Evolutionary conservation across 2,888 invertebrate species (phyloP).

Genomic region (Abrostola triplasia): DNA sequence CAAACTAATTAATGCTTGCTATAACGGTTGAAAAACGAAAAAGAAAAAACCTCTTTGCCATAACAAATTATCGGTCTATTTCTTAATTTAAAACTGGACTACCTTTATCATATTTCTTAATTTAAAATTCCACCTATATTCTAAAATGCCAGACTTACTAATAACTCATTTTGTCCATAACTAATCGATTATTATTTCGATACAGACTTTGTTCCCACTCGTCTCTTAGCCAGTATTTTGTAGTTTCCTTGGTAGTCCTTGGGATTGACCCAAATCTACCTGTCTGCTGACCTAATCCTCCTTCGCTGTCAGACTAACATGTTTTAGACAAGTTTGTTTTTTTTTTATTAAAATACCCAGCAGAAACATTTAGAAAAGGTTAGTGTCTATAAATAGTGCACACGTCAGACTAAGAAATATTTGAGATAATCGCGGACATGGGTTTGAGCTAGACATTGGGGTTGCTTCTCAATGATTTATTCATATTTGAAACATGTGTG

Average conservation of each 20-base stretch:
- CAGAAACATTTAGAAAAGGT: conserved; percentile 33
- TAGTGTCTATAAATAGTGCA: conserved; percentile 28
- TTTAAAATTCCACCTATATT: conserved; percentile 32
- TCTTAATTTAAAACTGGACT: conserved; percentile 25
- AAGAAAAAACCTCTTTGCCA: neutral
- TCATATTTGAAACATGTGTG: too few relatives aligned
- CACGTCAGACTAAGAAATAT: conserved; percentile 24
- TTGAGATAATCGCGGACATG: neutral
- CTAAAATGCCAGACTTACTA: conserved; percentile 10
- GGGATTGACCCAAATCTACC: conserved; percentile 37
- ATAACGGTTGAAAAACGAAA: neutral
- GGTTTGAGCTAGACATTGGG: neutral
- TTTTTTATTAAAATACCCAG: conserved; percentile 24
- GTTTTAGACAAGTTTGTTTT: conserved; percentile 26
- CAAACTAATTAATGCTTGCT: neutral
- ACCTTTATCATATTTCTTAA: conserved; percentile 24
- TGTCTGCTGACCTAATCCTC: conserved; percentile 42
- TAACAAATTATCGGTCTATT: conserved; percentile 12
- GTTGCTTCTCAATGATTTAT: neutral
- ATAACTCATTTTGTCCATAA: conserved; percentile 34
- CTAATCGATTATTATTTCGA: conserved; percentile 42
- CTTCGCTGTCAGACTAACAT: conserved; percentile 37
- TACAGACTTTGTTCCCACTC: conserved; percentile 29
- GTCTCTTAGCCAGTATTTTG: neutral
- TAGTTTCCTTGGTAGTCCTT: conserved; percentile 35